Base-by-base conservation (phyloP, 2,113 vertebrate species). In the Myodes glareolus region DNA sequence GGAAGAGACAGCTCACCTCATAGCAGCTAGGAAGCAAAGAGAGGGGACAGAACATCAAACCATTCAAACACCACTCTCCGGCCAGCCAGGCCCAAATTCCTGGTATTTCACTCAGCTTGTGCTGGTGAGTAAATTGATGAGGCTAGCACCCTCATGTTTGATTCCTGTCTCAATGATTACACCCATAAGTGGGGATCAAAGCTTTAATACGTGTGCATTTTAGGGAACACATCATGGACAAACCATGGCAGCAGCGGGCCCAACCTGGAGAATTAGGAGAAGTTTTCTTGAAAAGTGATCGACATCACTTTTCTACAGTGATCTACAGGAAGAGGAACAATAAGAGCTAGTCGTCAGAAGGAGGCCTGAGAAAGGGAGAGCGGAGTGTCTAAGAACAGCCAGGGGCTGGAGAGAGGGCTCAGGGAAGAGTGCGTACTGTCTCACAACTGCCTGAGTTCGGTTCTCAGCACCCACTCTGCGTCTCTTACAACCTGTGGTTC, bases 321-420 rank as follows among this genome's bases (percentile, higher is more conserved):
- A n/a, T n/a, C n/a, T n/a, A n/a, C n/a, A n/a, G n/a, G 61, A 77
- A 94, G 61, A 95, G 19, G 63, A 85, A 36, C 47, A 73, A n/a
- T 45, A 84, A 55, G 36, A 42, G 36, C 63, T 67, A n/a, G 13
- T 58, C 7, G 14, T 36, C n/a, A 33, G 9, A 68, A 36, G 47
- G 13, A 7, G 90, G 33, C 17, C 31, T 21, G 36, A 52, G 39
- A 31, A 70, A 52, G 45, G 12, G 27, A 81, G 33, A 14, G 25
- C 0, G 0, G 13, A 16, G 31, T n/a, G n/a, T 75, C 65, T 39
- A 47, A 52, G 45, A 72, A 55, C 47, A 27, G 8, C 3, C 39
- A 19, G 39, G 23, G 14, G 2, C n/a, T 65, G 58, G 58, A 19
- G n/a, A 63, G 82, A 21, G 27, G 58, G n/a, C 58, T 63, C n/a